Conservation (phyloP, 1,140 invertebrate species). For the Pachypsylla venusta region DNA sequence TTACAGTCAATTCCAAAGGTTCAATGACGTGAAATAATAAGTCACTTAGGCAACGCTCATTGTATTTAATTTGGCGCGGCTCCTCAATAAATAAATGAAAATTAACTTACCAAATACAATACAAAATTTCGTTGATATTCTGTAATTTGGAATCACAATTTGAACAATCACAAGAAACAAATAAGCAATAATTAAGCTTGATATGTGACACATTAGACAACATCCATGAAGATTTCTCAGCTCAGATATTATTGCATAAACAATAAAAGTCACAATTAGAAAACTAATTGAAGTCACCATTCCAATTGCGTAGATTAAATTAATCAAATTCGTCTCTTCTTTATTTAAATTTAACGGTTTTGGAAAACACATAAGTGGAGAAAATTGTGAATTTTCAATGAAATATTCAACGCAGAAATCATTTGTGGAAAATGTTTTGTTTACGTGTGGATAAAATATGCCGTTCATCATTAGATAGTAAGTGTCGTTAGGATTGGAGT, state of each 20-base stretch:
- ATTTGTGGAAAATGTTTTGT: not conserved
- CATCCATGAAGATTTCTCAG: constrained; percentile 54
- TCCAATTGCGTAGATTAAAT: not conserved
- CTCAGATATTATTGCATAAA: constrained; percentile 53
- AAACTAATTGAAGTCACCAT: constrained; percentile 43
- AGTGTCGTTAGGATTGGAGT: not conserved
- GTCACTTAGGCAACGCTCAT: no score
- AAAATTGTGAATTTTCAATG: not conserved
- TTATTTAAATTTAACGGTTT: not conserved
- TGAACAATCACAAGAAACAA: constrained; percentile 38
- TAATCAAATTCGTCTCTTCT: not conserved
- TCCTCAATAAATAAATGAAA: no score
- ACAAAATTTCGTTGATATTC: not conserved
- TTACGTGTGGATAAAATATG: not conserved
- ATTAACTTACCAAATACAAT: not conserved
- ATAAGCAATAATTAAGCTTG: constrained; percentile 44
- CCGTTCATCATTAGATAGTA: not conserved
- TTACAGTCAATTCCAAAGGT: no score
- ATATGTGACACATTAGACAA: constrained; percentile 54
- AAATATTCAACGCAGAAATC: not conserved
- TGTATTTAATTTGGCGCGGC: no score
- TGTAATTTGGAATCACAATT: not conserved
- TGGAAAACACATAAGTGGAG: not conserved
- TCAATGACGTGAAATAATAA: no score
- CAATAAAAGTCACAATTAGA: constrained; percentile 48